Evolutionary conservation across 2,113 vertebrate genomes (phyloP), one percentile per base, ranked within the genome.

Genomic region (Rhinopomastus cyanomelas): DNA sequence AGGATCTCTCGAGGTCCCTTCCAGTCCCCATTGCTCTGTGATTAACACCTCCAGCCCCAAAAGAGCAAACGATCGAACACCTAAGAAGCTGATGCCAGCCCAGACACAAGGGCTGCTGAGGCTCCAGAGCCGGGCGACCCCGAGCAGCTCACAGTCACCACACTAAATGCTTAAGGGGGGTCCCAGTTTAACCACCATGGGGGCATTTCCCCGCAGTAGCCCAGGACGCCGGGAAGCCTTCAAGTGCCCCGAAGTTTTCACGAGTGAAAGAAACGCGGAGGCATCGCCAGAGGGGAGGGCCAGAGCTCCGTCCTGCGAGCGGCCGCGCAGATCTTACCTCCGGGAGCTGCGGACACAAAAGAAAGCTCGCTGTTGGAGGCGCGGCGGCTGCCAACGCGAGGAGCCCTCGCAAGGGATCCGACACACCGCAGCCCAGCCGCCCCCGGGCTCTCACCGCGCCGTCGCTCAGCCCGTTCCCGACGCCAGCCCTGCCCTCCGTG

Each of bases 291-390:
- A 84, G 62, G 23, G 55, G n/a, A 84, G 27, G 86, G 21, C 81
- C 90, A 93, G 93, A 88, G 59, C 69, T 92, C 65, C 44, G 79
- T 90, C 52, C 74, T 64, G 56, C 51, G 78, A 69, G 1, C 66
- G 52, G 52, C 67, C 87, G 64, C 87, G 74, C 74, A 88, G 64
- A 34, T 88, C 95, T 95, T 96, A 96, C 95, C 95, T 96, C 95
- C 94, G 0, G 95, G 95, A 93, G 93, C 95, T 96, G 95, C 5
- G 15, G 56, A 85, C 92, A 94, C 6, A 95, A 73, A 90, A 88
- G 18, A 92, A 52, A 76, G 82, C 4, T 8, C 27, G 16, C 8
- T 29, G 51, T 94, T 88, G 19, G 81, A 93, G 88, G 11, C 11
- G 30, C 11, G 19, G 49, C 66, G 0, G 3, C 56, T 59, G 68